Evolutionary conservation across 2,888 invertebrate species (phyloP).

Genomic region (Trimorus sp.): DNA sequence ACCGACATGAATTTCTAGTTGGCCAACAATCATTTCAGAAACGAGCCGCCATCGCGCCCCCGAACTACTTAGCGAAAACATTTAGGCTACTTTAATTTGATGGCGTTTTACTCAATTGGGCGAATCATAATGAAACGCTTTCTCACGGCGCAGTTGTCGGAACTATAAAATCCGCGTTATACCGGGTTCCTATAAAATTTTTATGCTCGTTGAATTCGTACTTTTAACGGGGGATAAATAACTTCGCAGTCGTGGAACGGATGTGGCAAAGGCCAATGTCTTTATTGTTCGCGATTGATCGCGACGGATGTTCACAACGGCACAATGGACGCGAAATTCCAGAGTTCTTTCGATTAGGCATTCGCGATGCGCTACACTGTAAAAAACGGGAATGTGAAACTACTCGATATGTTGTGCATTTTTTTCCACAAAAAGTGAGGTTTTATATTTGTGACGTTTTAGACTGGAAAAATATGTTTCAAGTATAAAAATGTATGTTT

Average conservation of each 20-base stretch:
- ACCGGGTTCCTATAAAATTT: constrained; percentile 6
- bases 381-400: too few species aligned
- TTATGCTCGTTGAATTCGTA: constrained; percentile 6
- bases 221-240: constrained; percentile 17
- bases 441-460: too few species aligned
- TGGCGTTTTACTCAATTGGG: constrained; percentile 47
- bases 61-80: constrained; percentile 39
- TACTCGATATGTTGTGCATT: too few species aligned
- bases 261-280: background rate
- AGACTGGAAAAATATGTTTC: too few species aligned
- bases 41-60: constrained; percentile 35
- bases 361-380: constrained; percentile 9
- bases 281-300: constrained; percentile 21
- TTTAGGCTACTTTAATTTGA: constrained; percentile 52
- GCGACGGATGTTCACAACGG: constrained; percentile 15
- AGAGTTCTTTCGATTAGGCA: constrained; percentile 59
- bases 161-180: constrained; percentile 28
- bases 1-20: constrained; percentile 29
- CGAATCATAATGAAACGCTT: constrained; percentile 49
- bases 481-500: too few species aligned
- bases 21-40: constrained; percentile 41
- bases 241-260: background rate
- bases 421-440: too few species aligned
- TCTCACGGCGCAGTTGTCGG: constrained; percentile 25
- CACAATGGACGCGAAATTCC: constrained; percentile 36